Percentiles rank a stretch among this genome's conserved stretches.
phyloP scores from a whole-genome alignment of 2,888 invertebrate genomes.

The Eurois occulta region DNA sequence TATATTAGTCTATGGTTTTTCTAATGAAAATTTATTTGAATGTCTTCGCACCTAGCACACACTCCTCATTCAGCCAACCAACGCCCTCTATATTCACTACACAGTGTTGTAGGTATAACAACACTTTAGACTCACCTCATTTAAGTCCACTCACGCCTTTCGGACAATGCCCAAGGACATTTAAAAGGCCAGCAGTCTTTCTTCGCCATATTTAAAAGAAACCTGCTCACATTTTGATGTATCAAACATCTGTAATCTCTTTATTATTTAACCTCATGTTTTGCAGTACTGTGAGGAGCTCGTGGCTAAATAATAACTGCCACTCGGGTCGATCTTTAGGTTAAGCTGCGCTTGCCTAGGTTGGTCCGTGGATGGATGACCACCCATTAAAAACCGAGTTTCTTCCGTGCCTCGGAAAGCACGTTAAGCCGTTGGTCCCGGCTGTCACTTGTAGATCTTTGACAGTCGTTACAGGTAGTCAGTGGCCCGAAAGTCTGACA shows the following conservation, averaged over 20 bases:
- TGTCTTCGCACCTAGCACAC: not conserved
- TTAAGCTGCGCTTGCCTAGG: no score
- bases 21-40: no score
- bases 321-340: no score
- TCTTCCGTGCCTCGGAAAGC: no score
- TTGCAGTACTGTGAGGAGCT: not conserved
- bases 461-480: no score
- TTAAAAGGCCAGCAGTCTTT: conserved; percentile 58
- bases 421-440: no score
- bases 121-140: conserved; percentile 7
- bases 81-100: conserved; percentile 29
- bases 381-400: no score
- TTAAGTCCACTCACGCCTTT: conserved; percentile 53
- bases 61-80: not conserved
- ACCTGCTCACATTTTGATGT: conserved; percentile 47
- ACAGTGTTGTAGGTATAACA: not conserved
- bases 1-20: no score
- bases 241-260: conserved; percentile 20
- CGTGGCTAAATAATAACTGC: no score
- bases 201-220: conserved; percentile 34
- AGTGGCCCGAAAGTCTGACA: no score
- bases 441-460: no score
- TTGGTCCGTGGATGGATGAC: no score
- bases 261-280: not conserved
- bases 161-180: conserved; percentile 48